These are phyloP conservation scores for Chymomyza costata DNA, from an alignment of 1,140 invertebrate genomes.

Conservation along the genomic window DNA sequence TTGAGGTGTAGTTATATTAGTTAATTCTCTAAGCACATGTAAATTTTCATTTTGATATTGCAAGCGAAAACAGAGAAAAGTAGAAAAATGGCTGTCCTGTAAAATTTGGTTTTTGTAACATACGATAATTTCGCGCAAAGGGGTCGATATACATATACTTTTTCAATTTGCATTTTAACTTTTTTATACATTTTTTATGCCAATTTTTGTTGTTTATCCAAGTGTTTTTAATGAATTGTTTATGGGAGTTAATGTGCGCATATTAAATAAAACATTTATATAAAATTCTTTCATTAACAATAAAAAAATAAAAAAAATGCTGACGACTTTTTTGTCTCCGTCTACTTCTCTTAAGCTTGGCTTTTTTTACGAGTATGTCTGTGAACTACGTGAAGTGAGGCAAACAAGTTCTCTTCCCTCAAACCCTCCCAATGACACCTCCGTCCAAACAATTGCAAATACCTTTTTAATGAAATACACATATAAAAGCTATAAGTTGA, in stretches of 20 bases:
- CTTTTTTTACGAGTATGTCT: constrained; percentile 8
- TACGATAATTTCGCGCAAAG: too few relatives aligned
- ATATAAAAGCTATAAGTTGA: constrained; percentile 50
- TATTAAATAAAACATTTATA: constrained; percentile 37
- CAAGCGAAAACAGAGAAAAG: too few relatives aligned
- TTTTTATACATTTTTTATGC: constrained; percentile 21
- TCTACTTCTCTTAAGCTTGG: constrained; percentile 8
- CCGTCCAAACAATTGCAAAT: constrained; percentile 51
- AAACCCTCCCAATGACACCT: too few relatives aligned
- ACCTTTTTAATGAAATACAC: constrained; percentile 67
- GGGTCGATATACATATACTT: too few relatives aligned
- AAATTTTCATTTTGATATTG: too few relatives aligned
- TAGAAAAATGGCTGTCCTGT: too few relatives aligned
- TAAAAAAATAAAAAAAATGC: constrained; percentile 30
- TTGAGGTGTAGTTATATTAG: too few relatives aligned
- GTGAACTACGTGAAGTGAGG: too few relatives aligned
- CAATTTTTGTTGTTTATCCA: constrained; percentile 24
- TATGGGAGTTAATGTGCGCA: constrained; percentile 68
- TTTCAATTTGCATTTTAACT: too few relatives aligned
- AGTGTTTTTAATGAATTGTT: constrained; percentile 64
- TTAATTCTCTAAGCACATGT: too few relatives aligned
- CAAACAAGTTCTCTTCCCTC: constrained; percentile 54
- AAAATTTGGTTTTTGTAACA: too few relatives aligned
- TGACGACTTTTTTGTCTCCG: constrained; percentile 46
- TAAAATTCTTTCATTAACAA: constrained; percentile 68